Conservation (phyloP, 2,797 vertebrate genomes). For the Antennarius maculatus region DNA sequence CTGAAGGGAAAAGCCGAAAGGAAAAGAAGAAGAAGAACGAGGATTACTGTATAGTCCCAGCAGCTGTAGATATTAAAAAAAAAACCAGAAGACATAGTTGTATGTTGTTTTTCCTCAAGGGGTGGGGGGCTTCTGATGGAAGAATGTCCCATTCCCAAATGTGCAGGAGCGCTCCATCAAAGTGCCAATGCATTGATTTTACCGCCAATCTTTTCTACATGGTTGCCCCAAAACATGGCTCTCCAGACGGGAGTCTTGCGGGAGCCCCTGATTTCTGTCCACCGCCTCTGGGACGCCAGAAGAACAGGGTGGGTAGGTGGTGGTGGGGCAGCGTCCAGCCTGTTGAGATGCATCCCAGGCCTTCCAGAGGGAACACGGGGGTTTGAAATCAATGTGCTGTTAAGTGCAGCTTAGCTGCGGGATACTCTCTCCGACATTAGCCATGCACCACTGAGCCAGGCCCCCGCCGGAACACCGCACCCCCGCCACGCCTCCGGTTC, state of each 20-base stretch:
- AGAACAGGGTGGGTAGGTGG: constrained; percentile 33
- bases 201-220: constrained; percentile 75
- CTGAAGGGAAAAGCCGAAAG: no score
- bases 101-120: background rate
- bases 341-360: constrained; percentile 65
- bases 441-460: constrained; percentile 73
- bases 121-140: constrained; percentile 36
- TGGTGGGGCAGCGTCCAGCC: constrained; percentile 29
- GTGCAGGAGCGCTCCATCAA: constrained; percentile 77
- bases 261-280: constrained; percentile 66
- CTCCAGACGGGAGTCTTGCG: constrained; percentile 60
- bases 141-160: constrained; percentile 76
- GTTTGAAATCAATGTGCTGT: constrained; percentile 86
- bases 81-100: no score
- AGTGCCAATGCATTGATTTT: constrained; percentile 86
- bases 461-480: constrained; percentile 45
- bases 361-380: constrained; percentile 73
- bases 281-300: constrained; percentile 51
- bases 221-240: constrained; percentile 65
- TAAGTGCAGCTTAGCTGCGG: constrained; percentile 84
- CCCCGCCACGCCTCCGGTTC: constrained; percentile 52
- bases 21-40: no score
- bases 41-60: no score
- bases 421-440: constrained; percentile 76
- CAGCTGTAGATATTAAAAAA: no score